A percentile compares a stretch with the other conserved stretches of the same genome.
These are phyloP conservation scores for Gnathonemus echidnorhynchus DNA, from an alignment of 2,113 vertebrate species.

Conservation along the genomic window DNA sequence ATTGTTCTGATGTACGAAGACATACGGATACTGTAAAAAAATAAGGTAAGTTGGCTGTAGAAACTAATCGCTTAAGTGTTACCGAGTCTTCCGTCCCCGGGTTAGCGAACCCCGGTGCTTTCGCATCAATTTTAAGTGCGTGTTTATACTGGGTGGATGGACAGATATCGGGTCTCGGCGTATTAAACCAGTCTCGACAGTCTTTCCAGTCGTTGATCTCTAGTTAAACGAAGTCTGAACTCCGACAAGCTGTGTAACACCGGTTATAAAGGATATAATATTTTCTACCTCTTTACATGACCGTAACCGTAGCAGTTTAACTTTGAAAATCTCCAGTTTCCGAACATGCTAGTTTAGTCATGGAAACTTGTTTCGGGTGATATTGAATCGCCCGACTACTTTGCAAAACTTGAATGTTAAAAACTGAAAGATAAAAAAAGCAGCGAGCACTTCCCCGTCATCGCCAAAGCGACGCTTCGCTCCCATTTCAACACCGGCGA, in stretches of 20 bases:
- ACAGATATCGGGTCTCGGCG: background rate
- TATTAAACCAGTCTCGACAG: background rate
- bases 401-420: background rate
- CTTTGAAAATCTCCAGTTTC: background rate
- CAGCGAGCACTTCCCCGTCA: background rate
- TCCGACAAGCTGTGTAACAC: background rate
- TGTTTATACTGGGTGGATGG: background rate
- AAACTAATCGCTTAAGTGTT: background rate
- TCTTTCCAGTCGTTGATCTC: background rate
- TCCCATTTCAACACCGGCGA: background rate
- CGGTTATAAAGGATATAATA: background rate
- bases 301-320: background rate
- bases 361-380: background rate
- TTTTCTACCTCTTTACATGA: background rate
- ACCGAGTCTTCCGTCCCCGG: background rate
- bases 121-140: conserved; percentile 7
- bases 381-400: background rate
- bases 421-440: background rate
- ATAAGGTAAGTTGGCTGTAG: conserved; percentile 48
- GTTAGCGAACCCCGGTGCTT: background rate
- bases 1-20: conserved; percentile 63
- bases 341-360: background rate
- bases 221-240: background rate
- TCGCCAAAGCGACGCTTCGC: background rate
- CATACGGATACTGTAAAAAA: conserved; percentile 41